These are phyloP conservation scores for Hirtodrosophila confusa DNA, from an alignment of 2,888 invertebrate genomes.

Conservation along the genomic window DNA sequence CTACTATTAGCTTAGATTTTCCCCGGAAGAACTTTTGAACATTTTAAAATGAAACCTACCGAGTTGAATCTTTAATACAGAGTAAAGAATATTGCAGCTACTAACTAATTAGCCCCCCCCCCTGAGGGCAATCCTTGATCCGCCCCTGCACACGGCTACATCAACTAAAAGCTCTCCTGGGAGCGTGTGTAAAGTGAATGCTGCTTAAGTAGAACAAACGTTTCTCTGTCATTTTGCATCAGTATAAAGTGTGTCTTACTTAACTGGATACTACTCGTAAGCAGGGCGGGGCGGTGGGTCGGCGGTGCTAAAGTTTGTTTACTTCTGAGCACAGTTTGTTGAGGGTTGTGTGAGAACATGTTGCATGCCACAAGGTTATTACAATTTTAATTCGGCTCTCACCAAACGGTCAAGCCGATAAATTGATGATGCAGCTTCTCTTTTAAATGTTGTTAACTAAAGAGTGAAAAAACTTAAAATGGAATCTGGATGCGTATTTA, in stretches of 20 bases:
- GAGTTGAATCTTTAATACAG: too few species aligned
- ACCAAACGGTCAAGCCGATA: neutral
- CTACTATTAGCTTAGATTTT: too few species aligned
- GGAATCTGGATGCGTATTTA: too few species aligned
- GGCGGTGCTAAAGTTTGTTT: conserved; percentile 37
- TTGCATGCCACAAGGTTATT: conserved; percentile 12
- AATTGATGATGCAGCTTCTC: neutral
- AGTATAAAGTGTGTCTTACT: neutral
- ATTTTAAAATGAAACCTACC: too few species aligned
- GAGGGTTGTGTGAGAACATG: conserved; percentile 5
- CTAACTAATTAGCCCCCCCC: too few species aligned
- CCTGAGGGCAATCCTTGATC: too few species aligned
- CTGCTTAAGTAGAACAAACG: conserved; percentile 40
- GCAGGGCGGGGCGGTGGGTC: too few species aligned
- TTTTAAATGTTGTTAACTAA: too few species aligned
- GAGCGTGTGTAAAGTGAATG: conserved; percentile 28
- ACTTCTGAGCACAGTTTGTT: conserved; percentile 33
- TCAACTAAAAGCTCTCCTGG: conserved; percentile 36
- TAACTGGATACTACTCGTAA: too few species aligned
- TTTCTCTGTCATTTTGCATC: conserved; percentile 13
- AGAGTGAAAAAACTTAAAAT: too few species aligned
- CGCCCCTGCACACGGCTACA: neutral
- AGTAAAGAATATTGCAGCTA: too few species aligned
- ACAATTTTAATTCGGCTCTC: neutral
- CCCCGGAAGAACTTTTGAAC: too few species aligned